Base-by-base conservation (phyloP, 2,797 vertebrate species). In the Silurus aristotelis region DNA sequence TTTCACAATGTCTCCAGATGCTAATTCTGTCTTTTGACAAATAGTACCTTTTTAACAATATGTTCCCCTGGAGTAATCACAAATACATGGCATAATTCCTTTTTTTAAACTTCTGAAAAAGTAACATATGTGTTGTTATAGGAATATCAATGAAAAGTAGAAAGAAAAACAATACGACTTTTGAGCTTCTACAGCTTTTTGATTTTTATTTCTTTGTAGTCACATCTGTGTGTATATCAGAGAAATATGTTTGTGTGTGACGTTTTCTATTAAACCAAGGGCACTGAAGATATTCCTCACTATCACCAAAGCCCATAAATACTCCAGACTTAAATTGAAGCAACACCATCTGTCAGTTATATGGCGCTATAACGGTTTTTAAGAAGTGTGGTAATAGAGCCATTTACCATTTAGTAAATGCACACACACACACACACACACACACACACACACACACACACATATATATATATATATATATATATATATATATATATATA, bases 201-300 rank as follows among this genome's bases (percentile, higher is more conserved):
- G 46, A 56, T 86, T 89, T 75, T 66, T 66, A 63, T 83, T 66
- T 80, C 56, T 80, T 92, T 93, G 90, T 92, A 87, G 91, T 90
- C 86, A 92, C 93, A 93, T 92, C 90, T 85, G 25, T 85, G 91
- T 95, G 93, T 95, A 94, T 94, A 95, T 94, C 94, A 95, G 92
- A 90, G 91, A 92, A 91, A 92, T 17, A 20, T 92, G 89, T 93
- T 38, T 61, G 20, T 80, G 64, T 64, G 48, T 80, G 94, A 94
- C 94, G 93, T 94, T 93, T 92, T 92, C 95, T 94, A 95, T 95
- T 95, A 95, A 94, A 94, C 93, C 95, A 96, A 96, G 95, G 95
- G 93, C 95, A 95, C 90, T 84, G 87, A 92, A 94, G 92, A 93
- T 92, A 95, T 95, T 92, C 92, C 92, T 94, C 93, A 95, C 92